Evolutionary conservation across 2,113 vertebrate species (phyloP).

Genomic region (Eonycteris spelaea): DNA sequence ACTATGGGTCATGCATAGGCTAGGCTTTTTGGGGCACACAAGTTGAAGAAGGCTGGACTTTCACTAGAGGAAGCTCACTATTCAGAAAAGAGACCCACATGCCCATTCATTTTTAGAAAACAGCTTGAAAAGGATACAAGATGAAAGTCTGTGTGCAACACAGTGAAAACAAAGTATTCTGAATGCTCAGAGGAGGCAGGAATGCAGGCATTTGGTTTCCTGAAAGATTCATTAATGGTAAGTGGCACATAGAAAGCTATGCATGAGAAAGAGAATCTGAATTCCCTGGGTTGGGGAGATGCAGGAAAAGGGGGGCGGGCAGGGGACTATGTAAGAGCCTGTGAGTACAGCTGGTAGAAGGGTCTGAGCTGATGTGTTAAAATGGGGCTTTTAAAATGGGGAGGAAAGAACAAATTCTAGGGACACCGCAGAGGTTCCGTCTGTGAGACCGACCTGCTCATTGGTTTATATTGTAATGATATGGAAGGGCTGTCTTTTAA

Average conservation of each 20-base stretch:
- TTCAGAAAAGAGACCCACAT: neutral
- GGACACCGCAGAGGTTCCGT: neutral
- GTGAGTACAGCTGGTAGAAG: neutral
- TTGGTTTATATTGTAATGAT: neutral
- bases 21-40: neutral
- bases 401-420: neutral
- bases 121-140: neutral
- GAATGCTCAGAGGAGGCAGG: neutral
- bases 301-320: neutral
- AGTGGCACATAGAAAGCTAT: neutral
- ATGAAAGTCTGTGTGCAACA: neutral
- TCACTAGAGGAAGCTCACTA: neutral
- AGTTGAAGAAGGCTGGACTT: neutral
- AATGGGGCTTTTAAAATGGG: neutral
- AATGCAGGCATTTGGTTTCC: neutral
- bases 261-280: neutral
- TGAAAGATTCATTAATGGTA: neutral
- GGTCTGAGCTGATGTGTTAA: neutral
- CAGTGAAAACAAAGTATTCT: neutral
- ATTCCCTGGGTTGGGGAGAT: neutral
- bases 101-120: neutral
- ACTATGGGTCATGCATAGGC: no score
- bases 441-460: conserved; percentile 46
- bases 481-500: neutral
- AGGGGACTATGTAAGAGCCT: neutral